These are phyloP conservation scores for Lasioglossum lativentre DNA, from an alignment of 2,888 invertebrate genomes.

Conservation along the genomic window DNA sequence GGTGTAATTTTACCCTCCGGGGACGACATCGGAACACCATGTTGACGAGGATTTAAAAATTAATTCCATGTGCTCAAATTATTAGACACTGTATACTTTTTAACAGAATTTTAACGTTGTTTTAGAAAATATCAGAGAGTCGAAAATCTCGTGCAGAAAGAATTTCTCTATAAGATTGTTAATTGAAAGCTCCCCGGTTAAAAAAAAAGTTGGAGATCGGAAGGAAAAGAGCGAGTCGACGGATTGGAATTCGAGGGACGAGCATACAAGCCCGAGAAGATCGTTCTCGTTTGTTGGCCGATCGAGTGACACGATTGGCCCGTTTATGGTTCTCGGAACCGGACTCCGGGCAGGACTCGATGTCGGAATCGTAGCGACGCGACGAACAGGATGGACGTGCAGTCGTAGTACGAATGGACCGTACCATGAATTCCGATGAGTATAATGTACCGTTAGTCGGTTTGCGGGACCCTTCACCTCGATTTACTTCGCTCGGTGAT, in stretches of 20 bases:
- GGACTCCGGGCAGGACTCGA: conserved; percentile 52
- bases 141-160: too few species aligned
- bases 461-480: conserved; percentile 80
- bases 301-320: conserved; percentile 62
- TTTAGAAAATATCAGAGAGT: not conserved
- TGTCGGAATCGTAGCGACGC: conserved; percentile 62
- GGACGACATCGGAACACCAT: too few species aligned
- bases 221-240: not conserved
- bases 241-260: not conserved
- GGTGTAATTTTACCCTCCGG: not conserved
- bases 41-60: too few species aligned
- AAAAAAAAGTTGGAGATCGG: not conserved
- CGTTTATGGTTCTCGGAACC: conserved; percentile 66
- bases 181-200: not conserved
- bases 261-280: not conserved
- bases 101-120: too few species aligned
- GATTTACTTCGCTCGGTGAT: conserved; percentile 72
- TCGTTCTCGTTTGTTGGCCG: conserved; percentile 27
- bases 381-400: conserved; percentile 68
- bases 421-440: conserved; percentile 82
- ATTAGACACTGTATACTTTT: not conserved
- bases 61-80: too few species aligned
- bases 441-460: conserved; percentile 81
- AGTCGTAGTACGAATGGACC: conserved; percentile 78
- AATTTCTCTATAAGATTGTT: too few species aligned